A percentile compares a stretch with the other conserved stretches of the same genome.
phyloP scores from a whole-genome alignment of 1,140 invertebrate genomes.

The Camponotus pennsylvanicus region DNA sequence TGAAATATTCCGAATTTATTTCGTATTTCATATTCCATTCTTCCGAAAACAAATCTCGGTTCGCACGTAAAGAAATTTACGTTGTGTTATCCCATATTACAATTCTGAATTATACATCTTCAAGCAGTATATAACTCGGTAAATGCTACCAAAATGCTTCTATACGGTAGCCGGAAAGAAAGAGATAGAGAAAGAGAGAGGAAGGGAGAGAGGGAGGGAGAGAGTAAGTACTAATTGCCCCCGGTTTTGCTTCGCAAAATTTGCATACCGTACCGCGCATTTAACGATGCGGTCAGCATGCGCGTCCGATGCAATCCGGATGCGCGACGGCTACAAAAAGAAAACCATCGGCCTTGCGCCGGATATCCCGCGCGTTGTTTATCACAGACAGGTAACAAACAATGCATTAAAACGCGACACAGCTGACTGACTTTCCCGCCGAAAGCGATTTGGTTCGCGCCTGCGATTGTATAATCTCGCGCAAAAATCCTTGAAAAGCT shows the following conservation, averaged over 20 bases:
- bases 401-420: slow-evolving; percentile 1
- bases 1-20: background rate
- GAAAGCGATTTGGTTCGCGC: background rate
- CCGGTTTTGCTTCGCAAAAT: slow-evolving; percentile 25
- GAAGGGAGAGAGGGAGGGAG: too few relatives aligned
- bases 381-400: background rate
- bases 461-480: background rate
- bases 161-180: too few relatives aligned
- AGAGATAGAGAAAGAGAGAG: too few relatives aligned
- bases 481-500: background rate
- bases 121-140: background rate
- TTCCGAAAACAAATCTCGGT: background rate
- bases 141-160: background rate
- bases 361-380: background rate
- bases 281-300: background rate
- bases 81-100: background rate
- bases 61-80: background rate
- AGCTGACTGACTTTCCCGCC: background rate
- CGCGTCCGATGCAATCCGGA: background rate
- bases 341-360: background rate
- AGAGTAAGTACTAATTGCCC: slow-evolving; percentile 12
- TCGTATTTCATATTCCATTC: background rate
- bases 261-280: slow-evolving; percentile 7
- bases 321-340: background rate
- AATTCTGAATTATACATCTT: background rate